A percentile compares a stretch with the other conserved stretches of the same genome.
phyloP scores from a whole-genome alignment of 2,888 invertebrate genomes.

The Dasysyrphus tricinctus region DNA sequence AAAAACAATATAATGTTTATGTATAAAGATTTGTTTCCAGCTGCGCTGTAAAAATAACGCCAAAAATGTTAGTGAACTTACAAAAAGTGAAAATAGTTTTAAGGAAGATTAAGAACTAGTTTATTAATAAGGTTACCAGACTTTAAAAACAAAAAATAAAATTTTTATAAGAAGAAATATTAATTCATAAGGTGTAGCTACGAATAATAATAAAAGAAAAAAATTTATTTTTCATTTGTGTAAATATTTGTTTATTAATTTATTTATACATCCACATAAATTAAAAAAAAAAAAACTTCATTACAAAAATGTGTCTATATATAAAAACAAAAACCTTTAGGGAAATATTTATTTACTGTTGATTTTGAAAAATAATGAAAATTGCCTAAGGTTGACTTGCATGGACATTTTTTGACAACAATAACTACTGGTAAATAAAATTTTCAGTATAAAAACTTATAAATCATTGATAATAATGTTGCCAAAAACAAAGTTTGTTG shows the following conservation, averaged over 20 bases:
- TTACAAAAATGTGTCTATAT: background rate
- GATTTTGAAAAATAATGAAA: too few relatives aligned
- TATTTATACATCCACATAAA: background rate
- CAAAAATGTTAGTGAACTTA: conserved; percentile 77
- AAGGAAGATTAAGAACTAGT: conserved; percentile 31
- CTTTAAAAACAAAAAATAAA: conserved; percentile 22
- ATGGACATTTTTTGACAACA: too few relatives aligned
- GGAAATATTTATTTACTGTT: background rate
- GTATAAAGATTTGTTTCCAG: conserved; percentile 66
- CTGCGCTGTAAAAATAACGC: conserved; percentile 78
- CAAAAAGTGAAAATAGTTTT: conserved; percentile 41
- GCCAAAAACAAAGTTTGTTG: too few relatives aligned
- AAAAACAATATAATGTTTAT: conserved; percentile 5
- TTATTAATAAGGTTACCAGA: conserved; percentile 56
- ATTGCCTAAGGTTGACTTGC: background rate
- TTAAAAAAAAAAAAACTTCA: background rate
- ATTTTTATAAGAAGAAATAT: conserved; percentile 59
- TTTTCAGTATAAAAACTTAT: too few relatives aligned
- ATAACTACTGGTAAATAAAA: too few relatives aligned
- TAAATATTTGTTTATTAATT: conserved; percentile 20
- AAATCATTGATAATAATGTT: too few relatives aligned
- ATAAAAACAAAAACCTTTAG: background rate
- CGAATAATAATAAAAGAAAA: background rate
- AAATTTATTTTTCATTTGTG: background rate
- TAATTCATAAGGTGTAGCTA: conserved; percentile 45